A percentile compares a stretch with the other conserved stretches of the same genome.
Conservation (phyloP, 1,140 invertebrate genomes). For the Platyscapa corneri region DNA sequence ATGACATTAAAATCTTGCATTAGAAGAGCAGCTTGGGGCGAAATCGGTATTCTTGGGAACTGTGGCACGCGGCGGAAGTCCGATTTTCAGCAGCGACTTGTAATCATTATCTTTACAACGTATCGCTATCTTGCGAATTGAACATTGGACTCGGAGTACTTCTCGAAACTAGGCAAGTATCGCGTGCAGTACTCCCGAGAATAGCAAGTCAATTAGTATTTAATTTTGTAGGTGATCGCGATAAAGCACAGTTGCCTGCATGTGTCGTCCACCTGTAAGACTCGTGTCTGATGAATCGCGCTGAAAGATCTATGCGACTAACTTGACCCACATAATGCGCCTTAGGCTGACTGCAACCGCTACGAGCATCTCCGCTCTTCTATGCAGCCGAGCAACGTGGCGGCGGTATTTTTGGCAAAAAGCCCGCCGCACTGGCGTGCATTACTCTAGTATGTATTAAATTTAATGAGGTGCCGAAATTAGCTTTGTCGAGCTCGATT, state of each 20-base stretch:
- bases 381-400: not conserved
- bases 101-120: too few relatives aligned
- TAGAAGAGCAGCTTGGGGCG: too few relatives aligned
- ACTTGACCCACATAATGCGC: conserved; percentile 20
- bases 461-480: conserved; percentile 25
- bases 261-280: not conserved
- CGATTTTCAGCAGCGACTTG: too few relatives aligned
- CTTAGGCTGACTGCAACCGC: not conserved
- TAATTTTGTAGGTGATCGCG: conserved; percentile 17
- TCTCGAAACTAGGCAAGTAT: not conserved
- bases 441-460: not conserved
- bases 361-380: not conserved
- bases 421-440: not conserved
- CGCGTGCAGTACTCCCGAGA: not conserved
- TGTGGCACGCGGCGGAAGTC: too few relatives aligned
- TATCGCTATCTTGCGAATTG: not conserved
- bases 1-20: too few relatives aligned
- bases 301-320: not conserved
- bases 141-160: too few relatives aligned
- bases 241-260: not conserved
- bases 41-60: too few relatives aligned
- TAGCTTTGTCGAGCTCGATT: not conserved
- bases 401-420: conserved; percentile 17
- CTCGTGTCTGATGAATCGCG: not conserved
- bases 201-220: conserved; percentile 22